Conservation (phyloP, 2,888 invertebrate genomes). For the Pyrgus malvae region DNA sequence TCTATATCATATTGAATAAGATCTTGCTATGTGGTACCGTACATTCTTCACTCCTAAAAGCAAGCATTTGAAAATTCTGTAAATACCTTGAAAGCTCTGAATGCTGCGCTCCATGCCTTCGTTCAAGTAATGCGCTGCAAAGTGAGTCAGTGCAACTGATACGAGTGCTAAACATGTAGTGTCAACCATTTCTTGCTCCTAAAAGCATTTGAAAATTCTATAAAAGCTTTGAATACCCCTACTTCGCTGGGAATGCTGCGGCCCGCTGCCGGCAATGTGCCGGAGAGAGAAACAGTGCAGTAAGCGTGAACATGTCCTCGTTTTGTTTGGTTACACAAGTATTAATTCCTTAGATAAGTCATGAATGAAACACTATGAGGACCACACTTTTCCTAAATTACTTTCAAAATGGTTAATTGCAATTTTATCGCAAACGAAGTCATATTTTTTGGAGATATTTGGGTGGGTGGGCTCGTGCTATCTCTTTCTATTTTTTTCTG, state of each 20-base stretch:
- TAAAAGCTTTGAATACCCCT: constrained; percentile 37
- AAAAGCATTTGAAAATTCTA: too few species aligned
- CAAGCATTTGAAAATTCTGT: constrained; percentile 32
- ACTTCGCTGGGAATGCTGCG: constrained; percentile 41
- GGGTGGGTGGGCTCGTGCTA: too few species aligned
- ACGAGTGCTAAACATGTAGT: too few species aligned
- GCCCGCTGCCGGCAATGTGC: constrained; percentile 43
- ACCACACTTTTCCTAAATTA: too few species aligned
- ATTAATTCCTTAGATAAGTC: too few species aligned
- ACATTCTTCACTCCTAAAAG: constrained; percentile 29
- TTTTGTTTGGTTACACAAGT: too few species aligned
- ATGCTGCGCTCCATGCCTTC: constrained; percentile 44
- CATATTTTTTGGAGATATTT: too few species aligned
- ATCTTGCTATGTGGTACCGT: constrained; percentile 8
- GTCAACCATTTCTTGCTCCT: too few species aligned
- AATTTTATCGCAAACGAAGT: too few species aligned
- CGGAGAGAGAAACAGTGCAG: constrained; percentile 47
- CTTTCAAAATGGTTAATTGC: too few species aligned
- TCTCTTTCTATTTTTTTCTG: too few species aligned
- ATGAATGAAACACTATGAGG: not conserved
- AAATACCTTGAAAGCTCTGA: constrained; percentile 35
- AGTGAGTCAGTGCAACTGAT: constrained; percentile 47
- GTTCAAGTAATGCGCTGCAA: constrained; percentile 44
- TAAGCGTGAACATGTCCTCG: constrained; percentile 36
- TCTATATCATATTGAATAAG: too few species aligned